phyloP scores from a whole-genome alignment of 2,113 vertebrate genomes.

The Catagonus wagneri region DNA sequence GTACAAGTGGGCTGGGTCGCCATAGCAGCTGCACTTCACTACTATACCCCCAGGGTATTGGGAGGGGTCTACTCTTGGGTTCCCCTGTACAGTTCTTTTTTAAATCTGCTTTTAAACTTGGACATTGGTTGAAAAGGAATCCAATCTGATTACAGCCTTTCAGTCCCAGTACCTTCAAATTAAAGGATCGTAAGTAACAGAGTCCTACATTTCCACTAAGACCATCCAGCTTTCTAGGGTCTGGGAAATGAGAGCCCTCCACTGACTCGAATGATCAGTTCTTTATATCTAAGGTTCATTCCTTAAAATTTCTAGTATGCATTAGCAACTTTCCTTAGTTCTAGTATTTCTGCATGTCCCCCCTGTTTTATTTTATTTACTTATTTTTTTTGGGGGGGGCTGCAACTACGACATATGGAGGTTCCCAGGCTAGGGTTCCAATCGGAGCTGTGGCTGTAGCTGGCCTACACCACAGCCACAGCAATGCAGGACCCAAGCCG shows the following conservation, averaged over 20 bases:
- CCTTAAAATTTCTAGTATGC: neutral
- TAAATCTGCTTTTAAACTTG: neutral
- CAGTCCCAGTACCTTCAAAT: neutral
- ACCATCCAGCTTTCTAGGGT: neutral
- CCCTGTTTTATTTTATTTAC: neutral
- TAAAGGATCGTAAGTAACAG: slow-evolving; percentile 40
- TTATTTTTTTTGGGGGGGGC: too few species aligned
- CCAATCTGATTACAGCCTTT: neutral
- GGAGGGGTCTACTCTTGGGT: neutral
- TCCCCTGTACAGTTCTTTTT: neutral
- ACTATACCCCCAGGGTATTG: neutral
- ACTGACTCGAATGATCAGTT: neutral
- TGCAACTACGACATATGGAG: too few species aligned
- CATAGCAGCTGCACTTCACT: neutral
- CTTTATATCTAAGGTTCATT: neutral
- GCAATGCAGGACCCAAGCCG: too few species aligned
- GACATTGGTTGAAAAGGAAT: neutral
- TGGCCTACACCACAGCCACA: too few species aligned
- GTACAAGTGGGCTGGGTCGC: neutral
- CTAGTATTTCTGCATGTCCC: neutral
- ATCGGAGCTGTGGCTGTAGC: too few species aligned
- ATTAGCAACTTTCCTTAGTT: neutral
- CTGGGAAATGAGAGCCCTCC: neutral
- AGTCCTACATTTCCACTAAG: neutral
- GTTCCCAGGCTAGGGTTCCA: too few species aligned